Evolutionary conservation across 30 jellyfish, hydroid and myxozoan genomes (phyloP), one percentile per base, ranked within the genome.

Genomic region (Nemopilema nomurai): DNA sequence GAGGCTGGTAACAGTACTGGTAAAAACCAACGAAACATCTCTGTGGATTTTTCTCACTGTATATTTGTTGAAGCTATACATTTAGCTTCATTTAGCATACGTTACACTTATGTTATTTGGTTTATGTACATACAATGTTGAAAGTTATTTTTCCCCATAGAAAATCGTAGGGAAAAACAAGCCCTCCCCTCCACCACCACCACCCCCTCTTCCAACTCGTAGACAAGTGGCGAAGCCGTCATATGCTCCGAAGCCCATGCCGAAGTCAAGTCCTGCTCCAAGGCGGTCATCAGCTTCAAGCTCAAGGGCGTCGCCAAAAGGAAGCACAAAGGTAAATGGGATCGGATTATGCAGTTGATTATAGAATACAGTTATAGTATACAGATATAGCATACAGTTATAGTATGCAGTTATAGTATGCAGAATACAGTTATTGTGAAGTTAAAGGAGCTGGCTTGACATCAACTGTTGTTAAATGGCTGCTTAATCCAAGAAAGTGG

Each of bases 201-300:
- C 83, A 79, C 80, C 76, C 53, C 63, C 69, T 1, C n/a, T 9
- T 30, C 16, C 87, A 24, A 13, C 67, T 53, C 86, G 90, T 18
- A 76, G 90, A 62, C 69, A 87, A 25, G 76, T 63, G 53, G 23
- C 23, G 69, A 63, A 28, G 27, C 87, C 96, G 0, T 65, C 96
- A 0, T 71, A 72, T 79, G 81, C 96, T 0, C 67, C 76, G 53
- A 69, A 62, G 33, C 22, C 31, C 24, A 6, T 21, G 32, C 28
- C 49, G 18, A 4, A 18, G 32, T n/a, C 26, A 76, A 50, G 63
- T 3, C 81, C 79, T 19, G 1, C 52, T 18, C 32, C 93, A 53
- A 84, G 79, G 1, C 83, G 57, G 13, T 41, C 57, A 13, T 13
- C 57, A 3, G 13, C 13, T 13, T 3, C 57, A 6, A 41, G 13